These are phyloP conservation scores for Vulpes ferrilata DNA, from an alignment of 2,113 vertebrate genomes.

Conservation along the genomic window DNA sequence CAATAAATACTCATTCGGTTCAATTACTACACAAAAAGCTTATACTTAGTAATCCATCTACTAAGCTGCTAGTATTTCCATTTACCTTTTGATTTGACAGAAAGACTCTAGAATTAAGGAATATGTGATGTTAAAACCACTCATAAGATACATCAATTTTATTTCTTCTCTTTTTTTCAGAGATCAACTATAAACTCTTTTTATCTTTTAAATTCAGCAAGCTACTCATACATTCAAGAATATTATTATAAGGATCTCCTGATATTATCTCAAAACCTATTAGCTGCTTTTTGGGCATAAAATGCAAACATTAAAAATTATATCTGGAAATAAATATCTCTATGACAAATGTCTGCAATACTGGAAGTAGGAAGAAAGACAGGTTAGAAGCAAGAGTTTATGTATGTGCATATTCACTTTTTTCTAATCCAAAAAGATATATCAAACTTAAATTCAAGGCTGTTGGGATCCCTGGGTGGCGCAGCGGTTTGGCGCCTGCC, in stretches of 20 bases:
- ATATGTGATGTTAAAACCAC: not conserved
- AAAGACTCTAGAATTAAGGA: not conserved
- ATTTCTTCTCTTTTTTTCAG: not conserved
- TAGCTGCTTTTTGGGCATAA: not conserved
- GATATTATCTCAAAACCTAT: constrained; percentile 52
- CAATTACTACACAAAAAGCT: not conserved
- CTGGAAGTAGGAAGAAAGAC: not conserved
- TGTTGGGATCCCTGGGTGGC: no score
- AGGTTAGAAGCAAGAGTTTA: not conserved
- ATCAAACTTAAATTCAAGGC: not conserved
- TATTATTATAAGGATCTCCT: not conserved
- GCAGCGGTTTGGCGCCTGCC: no score
- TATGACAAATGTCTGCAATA: not conserved
- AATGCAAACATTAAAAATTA: constrained; percentile 35
- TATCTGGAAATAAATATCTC: constrained; percentile 52
- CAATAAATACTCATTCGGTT: not conserved
- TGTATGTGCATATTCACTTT: not conserved
- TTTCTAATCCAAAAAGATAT: not conserved
- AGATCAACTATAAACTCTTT: not conserved
- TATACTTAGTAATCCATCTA: constrained; percentile 33
- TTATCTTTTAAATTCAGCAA: constrained; percentile 51
- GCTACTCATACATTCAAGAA: not conserved
- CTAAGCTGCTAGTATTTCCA: not conserved
- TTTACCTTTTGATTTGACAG: constrained; percentile 34
- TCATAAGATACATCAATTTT: not conserved